These are phyloP conservation scores for Osmoderma eremita DNA, from an alignment of 2,888 invertebrate species.

Conservation along the genomic window DNA sequence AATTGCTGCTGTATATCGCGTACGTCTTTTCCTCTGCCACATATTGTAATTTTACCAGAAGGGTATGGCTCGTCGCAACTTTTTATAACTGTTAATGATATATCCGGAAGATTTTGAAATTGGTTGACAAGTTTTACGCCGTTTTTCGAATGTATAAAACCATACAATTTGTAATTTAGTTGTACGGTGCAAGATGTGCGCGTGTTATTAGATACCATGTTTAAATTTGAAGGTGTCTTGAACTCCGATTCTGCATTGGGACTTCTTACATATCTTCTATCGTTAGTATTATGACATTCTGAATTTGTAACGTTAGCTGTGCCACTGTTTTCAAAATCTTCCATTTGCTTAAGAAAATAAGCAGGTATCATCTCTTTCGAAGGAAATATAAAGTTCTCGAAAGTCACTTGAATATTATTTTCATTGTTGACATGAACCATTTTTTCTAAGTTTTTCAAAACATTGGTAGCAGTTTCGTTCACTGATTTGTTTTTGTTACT, in stretches of 20 bases:
- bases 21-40: conserved; percentile 4
- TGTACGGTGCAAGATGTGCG: not conserved
- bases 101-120: conserved; percentile 7
- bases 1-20: conserved; percentile 1
- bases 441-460: not conserved
- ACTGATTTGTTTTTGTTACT: too few species aligned
- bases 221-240: conserved; percentile 18
- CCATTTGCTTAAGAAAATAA: conserved; percentile 36
- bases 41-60: conserved; percentile 14
- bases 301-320: not conserved
- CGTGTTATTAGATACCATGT: not conserved
- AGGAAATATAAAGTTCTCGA: conserved; percentile 28
- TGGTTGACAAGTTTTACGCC: conserved; percentile 7
- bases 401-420: not conserved
- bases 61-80: not conserved
- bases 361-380: conserved; percentile 37
- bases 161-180: conserved; percentile 12
- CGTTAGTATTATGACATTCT: not conserved
- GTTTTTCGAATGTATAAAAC: conserved; percentile 13
- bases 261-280: conserved; percentile 6
- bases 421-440: not conserved
- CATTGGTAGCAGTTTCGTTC: not conserved
- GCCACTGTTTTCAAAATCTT: conserved; percentile 1
- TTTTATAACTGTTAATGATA: conserved; percentile 2
- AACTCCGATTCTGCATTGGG: not conserved